Evolutionary conservation across 2,888 invertebrate species (phyloP), one percentile per base, ranked within the genome.

Genomic region (Globia sparganii): DNA sequence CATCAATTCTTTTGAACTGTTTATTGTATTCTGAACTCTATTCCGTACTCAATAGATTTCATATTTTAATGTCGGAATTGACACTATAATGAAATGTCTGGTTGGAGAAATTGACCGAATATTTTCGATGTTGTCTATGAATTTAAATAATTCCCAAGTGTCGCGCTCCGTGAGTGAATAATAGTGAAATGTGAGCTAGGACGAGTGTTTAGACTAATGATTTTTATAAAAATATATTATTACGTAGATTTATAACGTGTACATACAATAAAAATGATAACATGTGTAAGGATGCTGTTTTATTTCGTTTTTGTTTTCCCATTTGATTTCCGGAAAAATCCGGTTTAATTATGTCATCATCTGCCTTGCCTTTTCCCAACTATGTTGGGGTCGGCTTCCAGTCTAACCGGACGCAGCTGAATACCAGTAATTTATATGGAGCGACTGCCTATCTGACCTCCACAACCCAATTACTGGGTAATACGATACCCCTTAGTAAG

Each of bases 211-310:
- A 90, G 89, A 86, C 78, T 89, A 90, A 91, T 87, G 81, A 87
- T 92, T 91, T 92, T 91, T 92, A 92, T 92, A 91, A 90, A 93
- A 88, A 92, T 92, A 90, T 91, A 91, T 91, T 89, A 91, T 89
- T 89, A 87, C 79, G 87, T 92, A 93, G 91, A 86, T 91, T 91
- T 90, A 84, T 90, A 90, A 90, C 91, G 88, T 94, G 93, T 94
- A 94, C 89, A 94, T 93, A 94, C 13, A 94, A 94, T 92, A 93
- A 93, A 93, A 86, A 72, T 77, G 83, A 93, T 93, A 93, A 93
- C 91, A 94, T 90, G 92, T 92, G 90, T 86, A 91, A 70, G 53
- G 72, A 56, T 1, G 46, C 81, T 87, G 88, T 91, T 92, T 92
- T 80, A 89, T 90, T 92, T 86, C 0, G 31, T 58, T 43, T 56